Evolutionary conservation across 1,140 invertebrate species (phyloP), one percentile per base, ranked within the genome.

Genomic region (Coelopa frigida): DNA sequence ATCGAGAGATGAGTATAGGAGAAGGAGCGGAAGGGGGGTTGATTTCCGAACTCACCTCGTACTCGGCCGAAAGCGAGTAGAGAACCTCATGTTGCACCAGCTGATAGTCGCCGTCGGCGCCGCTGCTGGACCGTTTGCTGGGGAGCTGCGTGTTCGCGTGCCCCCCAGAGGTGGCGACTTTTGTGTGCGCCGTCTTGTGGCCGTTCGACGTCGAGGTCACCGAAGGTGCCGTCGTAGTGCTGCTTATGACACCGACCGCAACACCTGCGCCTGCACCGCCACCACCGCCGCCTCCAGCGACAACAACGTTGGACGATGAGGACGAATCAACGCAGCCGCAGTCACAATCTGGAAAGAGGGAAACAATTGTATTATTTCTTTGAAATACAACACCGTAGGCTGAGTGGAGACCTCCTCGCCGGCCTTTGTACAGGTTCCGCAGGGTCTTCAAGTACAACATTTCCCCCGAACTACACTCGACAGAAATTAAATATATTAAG

Each of bases 21-120:
- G 24, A 20, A 31, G 15, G 17, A 11, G 22, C 29, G 17, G 6
- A 15, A 27, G 11, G 4, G 43, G 10, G 14, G 10, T 27, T 42
- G 23, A 36, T 23, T 45, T 15, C n/a, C 18, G 2, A 14, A 50
- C 51, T 27, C 26, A 67, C 67, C 75, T 97, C 93, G 74, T 97
- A 97, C 66, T 91, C 86, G 54, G 85, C 85, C 31, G 81, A 86
- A 72, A 89, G 87, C 44, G 93, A 97, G 73, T 94, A 96, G 49
- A 98, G 82, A 52, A 96, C 94, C 74, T 98, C 95, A 74, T 98
- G 94, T 73, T 98, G 93, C 23, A 98, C 94, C 67, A 98, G 78
- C 71, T 96, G 92, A 74, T 98, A 98, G 75, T 98, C 95, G 35
- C 95, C 95, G 74, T 98, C 94, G 56, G 85, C 80, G 65, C 86